phyloP scores from a whole-genome alignment of 2,888 invertebrate genomes.

The Eupeodes latifasciatus region DNA sequence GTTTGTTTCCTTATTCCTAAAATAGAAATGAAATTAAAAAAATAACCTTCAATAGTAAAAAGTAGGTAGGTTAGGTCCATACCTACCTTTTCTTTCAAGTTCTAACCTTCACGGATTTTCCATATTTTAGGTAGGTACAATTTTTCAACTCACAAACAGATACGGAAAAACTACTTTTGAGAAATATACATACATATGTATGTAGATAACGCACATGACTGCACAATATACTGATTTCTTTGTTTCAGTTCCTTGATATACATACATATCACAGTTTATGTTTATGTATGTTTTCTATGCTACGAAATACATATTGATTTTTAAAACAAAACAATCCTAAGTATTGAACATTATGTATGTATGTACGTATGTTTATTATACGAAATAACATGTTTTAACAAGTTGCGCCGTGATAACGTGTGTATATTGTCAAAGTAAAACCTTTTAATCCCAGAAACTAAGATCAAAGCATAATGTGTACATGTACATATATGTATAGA shows the following conservation, averaged over 20 bases:
- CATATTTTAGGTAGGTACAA: no score
- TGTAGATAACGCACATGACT: neutral
- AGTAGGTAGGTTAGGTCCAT: no score
- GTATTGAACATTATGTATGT: no score
- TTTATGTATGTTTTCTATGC: neutral
- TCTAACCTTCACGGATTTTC: no score
- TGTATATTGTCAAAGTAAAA: neutral
- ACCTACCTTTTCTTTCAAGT: no score
- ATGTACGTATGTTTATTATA: no score
- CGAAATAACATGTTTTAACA: constrained; percentile 24
- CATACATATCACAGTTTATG: neutral
- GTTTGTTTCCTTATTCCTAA: no score
- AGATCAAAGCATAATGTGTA: constrained; percentile 20
- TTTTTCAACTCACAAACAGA: no score
- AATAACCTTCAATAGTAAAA: no score
- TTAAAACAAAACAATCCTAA: neutral
- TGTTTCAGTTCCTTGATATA: neutral
- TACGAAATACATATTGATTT: neutral
- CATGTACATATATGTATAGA: no score
- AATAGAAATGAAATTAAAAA: no score
- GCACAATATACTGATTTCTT: neutral
- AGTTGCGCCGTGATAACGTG: neutral
- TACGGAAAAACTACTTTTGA: neutral
- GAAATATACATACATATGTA: neutral
- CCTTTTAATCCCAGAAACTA: constrained; percentile 9